phyloP scores from a whole-genome alignment of 2,113 vertebrate species.

The Rhodinocichla rosea region DNA sequence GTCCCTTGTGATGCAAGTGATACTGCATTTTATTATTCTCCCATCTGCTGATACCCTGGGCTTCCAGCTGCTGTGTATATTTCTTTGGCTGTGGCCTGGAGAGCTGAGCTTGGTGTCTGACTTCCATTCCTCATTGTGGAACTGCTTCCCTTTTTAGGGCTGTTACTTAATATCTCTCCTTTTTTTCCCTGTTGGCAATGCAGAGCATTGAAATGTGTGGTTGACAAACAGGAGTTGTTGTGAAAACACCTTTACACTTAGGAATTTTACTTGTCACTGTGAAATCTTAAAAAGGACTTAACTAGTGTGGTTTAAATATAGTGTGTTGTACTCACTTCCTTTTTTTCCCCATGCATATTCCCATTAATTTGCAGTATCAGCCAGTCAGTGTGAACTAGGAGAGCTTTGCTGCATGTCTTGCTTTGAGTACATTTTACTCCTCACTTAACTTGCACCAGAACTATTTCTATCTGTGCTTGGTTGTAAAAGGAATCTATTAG shows the following conservation, averaged over 20 bases:
- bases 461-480: neutral
- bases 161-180: neutral
- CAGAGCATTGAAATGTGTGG: neutral
- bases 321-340: neutral
- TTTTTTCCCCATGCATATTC: neutral
- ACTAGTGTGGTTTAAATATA: neutral
- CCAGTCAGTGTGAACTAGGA: neutral
- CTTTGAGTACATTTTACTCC: neutral
- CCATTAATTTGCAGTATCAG: neutral
- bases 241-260: slow-evolving; percentile 5
- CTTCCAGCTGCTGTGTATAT: neutral
- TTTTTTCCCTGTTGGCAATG: neutral
- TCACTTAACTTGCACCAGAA: neutral
- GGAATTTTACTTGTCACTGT: neutral
- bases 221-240: neutral
- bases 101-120: neutral
- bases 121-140: neutral
- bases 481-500: neutral
- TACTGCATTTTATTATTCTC: neutral
- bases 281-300: neutral
- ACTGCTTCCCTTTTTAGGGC: neutral
- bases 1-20: neutral
- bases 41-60: neutral
- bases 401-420: neutral
- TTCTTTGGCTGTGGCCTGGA: neutral